Evolutionary conservation across 2,797 vertebrate genomes (phyloP), one percentile per base, ranked within the genome.

Genomic region (Sebastes aleutianus): DNA sequence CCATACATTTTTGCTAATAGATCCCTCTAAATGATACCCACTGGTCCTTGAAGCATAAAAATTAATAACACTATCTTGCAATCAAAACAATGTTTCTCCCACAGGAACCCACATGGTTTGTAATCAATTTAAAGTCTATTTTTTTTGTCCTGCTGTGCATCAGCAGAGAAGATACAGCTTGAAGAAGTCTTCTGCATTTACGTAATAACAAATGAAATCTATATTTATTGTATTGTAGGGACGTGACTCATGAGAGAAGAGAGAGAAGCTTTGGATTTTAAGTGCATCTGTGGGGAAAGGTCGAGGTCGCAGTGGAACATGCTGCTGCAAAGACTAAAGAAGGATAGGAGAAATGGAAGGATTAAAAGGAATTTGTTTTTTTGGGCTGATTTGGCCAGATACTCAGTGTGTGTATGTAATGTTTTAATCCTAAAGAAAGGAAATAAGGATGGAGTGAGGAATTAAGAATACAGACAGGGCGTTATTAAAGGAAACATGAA

Each of bases 291-390:
- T 12, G 32, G 20, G 9, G 6, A 83, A 73, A 79, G 29, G 58
- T 62, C 8, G 3, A 36, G 65, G 76, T 80, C 5, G 8, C 29
- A 8, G 50, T 10, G 7, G 31, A 71, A 4, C 70, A 57, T 14
- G 24, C 26, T 59, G 26, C 64, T 69, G 34, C 18, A 69, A 34
- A 59, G 20, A 70, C 18, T 54, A 67, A 58, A 70, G 53, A 29
- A n/a, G 14, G 31, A 73, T 34, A 53, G 56, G 68, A 84, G 57
- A 32, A 75, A 47, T 18, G 2, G 56, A 82, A 7, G 53, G 75
- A 84, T 87, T 84, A 66, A 39, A 74, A 63, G 18, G n/a, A 62
- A 47, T 66, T 22, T 59, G 6, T 43, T 39, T 39, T 27, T 70
- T 50, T 8, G 13, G 4, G 11, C 36, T 72, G 16, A 66, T 82